phyloP scores from a whole-genome alignment of 2,797 vertebrate genomes.

The Philypnodon macrostomus region DNA sequence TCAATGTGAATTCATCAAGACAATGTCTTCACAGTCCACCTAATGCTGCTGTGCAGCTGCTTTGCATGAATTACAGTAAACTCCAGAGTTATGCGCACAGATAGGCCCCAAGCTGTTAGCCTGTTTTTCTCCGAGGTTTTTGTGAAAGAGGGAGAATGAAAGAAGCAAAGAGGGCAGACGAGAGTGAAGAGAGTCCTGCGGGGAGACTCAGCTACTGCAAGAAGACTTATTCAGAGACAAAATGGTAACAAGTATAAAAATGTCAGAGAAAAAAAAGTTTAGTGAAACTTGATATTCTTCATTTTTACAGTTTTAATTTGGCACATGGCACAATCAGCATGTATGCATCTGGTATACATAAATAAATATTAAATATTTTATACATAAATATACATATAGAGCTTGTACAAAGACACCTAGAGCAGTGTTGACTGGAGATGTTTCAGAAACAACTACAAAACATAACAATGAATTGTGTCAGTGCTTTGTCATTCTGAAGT shows the following conservation, averaged over 20 bases:
- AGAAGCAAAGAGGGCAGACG: conserved; percentile 20
- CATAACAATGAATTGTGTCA: conserved; percentile 52
- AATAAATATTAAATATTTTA: conserved; percentile 88
- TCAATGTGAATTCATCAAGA: conserved; percentile 60
- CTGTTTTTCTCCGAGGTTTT: conserved; percentile 67
- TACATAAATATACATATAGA: conserved; percentile 87
- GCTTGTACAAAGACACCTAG: conserved; percentile 78
- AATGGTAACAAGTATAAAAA: conserved; percentile 55
- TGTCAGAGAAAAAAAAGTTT: conserved; percentile 62
- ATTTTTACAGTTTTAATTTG: conserved; percentile 85
- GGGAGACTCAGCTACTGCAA: conserved; percentile 51
- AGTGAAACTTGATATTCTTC: conserved; percentile 76
- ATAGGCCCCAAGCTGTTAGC: conserved; percentile 66
- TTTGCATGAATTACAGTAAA: conserved; percentile 73
- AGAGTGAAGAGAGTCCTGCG: conserved; percentile 40
- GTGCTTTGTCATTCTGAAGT: too few species aligned
- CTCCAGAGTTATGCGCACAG: conserved; percentile 64
- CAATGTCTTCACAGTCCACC: conserved; percentile 64
- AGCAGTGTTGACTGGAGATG: conserved; percentile 58
- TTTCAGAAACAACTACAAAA: conserved; percentile 59
- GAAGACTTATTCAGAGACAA: conserved; percentile 50
- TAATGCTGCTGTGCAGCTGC: conserved; percentile 53
- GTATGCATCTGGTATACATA: conserved; percentile 87
- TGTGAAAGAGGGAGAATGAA: conserved; percentile 37
- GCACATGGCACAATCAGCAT: conserved; percentile 88